These are phyloP conservation scores for Dicyrtoma fusca DNA, from an alignment of 2,888 invertebrate genomes.

Conservation along the genomic window DNA sequence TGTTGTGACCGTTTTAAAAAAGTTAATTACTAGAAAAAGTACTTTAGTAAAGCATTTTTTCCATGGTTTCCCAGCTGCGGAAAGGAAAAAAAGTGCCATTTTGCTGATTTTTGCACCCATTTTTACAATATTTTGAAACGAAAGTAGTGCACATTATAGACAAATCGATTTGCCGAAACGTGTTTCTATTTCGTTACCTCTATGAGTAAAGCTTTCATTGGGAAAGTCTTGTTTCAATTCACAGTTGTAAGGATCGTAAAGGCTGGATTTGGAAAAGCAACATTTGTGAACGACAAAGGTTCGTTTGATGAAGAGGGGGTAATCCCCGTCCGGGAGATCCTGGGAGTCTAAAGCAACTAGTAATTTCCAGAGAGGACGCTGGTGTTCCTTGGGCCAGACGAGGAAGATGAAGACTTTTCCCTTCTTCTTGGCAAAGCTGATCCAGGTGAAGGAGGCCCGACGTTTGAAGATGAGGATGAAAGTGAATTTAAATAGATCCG, in stretches of 20 bases:
- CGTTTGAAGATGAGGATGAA: conserved; percentile 21
- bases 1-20: too few species aligned
- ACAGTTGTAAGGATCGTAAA: too few species aligned
- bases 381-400: conserved; percentile 9
- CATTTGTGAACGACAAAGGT: conserved; percentile 18
- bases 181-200: too few species aligned
- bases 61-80: too few species aligned
- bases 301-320: conserved; percentile 16
- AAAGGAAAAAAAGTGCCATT: too few species aligned
- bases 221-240: not conserved
- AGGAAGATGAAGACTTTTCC: conserved; percentile 8
- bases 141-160: too few species aligned
- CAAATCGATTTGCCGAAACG: too few species aligned
- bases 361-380: conserved; percentile 18
- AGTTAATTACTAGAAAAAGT: too few species aligned
- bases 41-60: too few species aligned
- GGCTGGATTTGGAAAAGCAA: not conserved
- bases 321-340: conserved; percentile 8
- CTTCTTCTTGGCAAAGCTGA: conserved; percentile 1
- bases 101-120: too few species aligned
- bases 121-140: too few species aligned
- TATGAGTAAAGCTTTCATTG: not conserved
- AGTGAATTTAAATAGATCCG: conserved; percentile 13
- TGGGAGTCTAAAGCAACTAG: not conserved
- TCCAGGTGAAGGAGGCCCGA: not conserved